Evolutionary conservation across 2,113 vertebrate species (phyloP), one percentile per base, ranked within the genome.

Genomic region (Erythrolamprus reginae): DNA sequence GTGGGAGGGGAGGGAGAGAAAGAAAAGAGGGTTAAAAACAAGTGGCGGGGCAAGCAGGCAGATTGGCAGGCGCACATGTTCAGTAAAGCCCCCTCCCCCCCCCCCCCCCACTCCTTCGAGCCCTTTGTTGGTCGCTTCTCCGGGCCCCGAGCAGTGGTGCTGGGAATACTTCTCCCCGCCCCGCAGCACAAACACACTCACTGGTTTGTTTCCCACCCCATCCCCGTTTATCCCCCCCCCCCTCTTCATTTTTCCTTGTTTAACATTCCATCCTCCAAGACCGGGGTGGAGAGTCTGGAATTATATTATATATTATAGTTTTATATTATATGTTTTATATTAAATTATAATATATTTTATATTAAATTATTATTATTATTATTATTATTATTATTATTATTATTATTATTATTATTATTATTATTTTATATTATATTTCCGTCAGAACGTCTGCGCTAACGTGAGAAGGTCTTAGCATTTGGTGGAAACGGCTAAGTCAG

Each of bases 171-270:
- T 5, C 28, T 4, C 5, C 2, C 17, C 52, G 4, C 5, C 12
- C 0, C 52, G 0, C 13, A 9, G 0, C 13, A 9, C 12, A 13
- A 10, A 24, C 58, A 5, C 5, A 1, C 28, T 33, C 61, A 33
- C 61, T 70, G 28, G 4, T n/a, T 70, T 17, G 13, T 70, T 1
- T 61, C 0, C 15, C 33, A 26, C 45, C 9, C 45, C 45, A n/a
- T n/a, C 23, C 5, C 45, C 2, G 8, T 48, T 84, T 47, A 45
- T 24, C 3, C 4, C 21, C 6, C 0, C 0, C 0, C 15, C 47
- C 47, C 9, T 19, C 15, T 13, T 26, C 5, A 24, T 47, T 10
- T 48, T 47, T 38, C 1, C 15, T 45, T 28, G 26, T 51, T 28
- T 84, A 47, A 28, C 47, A 12, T 84, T 50, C 83, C 47, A 17